phyloP scores from a whole-genome alignment of 1,140 invertebrate genomes.

The Fopius arisanus region DNA sequence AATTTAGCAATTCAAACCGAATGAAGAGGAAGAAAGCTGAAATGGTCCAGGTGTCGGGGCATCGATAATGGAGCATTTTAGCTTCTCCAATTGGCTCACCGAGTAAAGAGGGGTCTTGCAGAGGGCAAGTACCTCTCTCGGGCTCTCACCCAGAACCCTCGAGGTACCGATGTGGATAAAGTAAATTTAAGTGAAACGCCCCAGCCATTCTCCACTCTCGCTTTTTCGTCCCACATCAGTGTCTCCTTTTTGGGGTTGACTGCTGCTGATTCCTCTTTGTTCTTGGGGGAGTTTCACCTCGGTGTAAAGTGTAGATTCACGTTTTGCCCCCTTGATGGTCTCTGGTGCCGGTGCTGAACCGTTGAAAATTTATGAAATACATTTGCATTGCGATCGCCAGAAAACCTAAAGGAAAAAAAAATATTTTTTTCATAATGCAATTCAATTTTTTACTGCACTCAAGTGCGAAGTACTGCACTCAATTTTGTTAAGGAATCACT shows the following conservation, averaged over 20 bases:
- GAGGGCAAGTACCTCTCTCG: neutral
- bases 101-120: neutral
- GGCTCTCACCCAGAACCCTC: neutral
- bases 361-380: no score
- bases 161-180: slow-evolving; percentile 18
- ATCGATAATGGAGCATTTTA: slow-evolving; percentile 33
- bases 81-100: slow-evolving; percentile 27
- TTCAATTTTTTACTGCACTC: no score
- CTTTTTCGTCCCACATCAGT: neutral
- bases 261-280: neutral
- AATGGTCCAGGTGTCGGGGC: slow-evolving; percentile 27
- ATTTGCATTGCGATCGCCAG: no score
- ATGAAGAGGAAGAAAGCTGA: neutral
- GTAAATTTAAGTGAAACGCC: slow-evolving; percentile 30
- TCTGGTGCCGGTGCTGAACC: no score
- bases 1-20: slow-evolving; percentile 24
- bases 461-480: no score
- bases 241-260: neutral
- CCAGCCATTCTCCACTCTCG: neutral
- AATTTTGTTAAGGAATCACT: no score
- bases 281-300: neutral
- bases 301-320: slow-evolving; percentile 13
- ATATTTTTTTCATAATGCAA: no score
- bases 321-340: neutral
- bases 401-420: no score